Conservation (phyloP, 2,888 invertebrate species). For the Noctua janthina region DNA sequence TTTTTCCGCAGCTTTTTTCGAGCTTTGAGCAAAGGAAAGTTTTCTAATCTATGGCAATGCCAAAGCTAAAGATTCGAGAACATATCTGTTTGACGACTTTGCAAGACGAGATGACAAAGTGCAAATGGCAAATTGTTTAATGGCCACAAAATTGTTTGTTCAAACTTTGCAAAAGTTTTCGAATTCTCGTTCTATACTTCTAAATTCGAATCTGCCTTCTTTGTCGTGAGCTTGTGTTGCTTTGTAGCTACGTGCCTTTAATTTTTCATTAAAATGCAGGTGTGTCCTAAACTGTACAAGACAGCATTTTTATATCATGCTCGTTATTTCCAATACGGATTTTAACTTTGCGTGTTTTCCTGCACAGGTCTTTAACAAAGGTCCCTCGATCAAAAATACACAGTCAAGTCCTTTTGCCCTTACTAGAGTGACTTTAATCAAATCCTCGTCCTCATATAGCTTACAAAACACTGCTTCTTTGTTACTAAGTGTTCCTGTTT, state of each 20-base stretch:
- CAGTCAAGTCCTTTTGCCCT: constrained; percentile 7
- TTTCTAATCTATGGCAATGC: neutral
- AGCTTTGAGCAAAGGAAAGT: neutral
- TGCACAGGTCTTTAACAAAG: constrained; percentile 8
- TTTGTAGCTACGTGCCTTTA: neutral
- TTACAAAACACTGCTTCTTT: constrained; percentile 30
- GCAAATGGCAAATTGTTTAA: neutral
- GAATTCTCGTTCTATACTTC: constrained; percentile 2
- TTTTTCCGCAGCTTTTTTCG: neutral
- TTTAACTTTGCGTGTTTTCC: neutral
- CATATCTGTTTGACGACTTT: neutral
- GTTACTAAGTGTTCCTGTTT: constrained; percentile 26
- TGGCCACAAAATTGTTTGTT: neutral
- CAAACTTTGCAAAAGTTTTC: neutral
- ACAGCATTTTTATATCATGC: neutral
- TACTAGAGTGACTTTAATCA: neutral
- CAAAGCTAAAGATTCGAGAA: neutral
- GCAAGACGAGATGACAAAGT: neutral
- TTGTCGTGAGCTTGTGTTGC: neutral
- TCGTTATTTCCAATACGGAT: neutral
- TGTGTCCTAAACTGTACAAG: neutral
- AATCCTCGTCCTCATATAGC: neutral
- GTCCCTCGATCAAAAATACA: neutral
- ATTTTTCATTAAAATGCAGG: too few species aligned
- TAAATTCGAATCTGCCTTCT: neutral